phyloP scores from a whole-genome alignment of 2,113 vertebrate species.

The Seriola quinqueradiata region DNA sequence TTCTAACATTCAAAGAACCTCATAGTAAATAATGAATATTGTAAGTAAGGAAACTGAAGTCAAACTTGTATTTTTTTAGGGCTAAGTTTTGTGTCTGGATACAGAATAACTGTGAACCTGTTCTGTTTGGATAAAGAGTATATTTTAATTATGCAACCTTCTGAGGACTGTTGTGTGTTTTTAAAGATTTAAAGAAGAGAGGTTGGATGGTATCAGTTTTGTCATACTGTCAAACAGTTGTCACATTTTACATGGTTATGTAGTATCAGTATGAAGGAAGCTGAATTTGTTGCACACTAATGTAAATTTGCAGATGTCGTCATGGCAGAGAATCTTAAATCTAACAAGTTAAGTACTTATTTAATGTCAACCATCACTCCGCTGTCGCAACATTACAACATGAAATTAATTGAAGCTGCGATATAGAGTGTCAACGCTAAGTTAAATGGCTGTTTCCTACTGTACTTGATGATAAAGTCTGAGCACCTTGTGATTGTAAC shows the following conservation, averaged over 20 bases:
- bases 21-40: conserved; percentile 47
- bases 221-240: neutral
- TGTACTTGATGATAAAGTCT: conserved; percentile 56
- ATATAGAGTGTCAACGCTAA: neutral
- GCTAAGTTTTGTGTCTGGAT: conserved; percentile 40
- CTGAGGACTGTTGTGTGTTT: conserved; percentile 31
- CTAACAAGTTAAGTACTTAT: conserved; percentile 5
- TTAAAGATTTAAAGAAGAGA: conserved; percentile 10
- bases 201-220: conserved; percentile 3
- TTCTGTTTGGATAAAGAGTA: conserved; percentile 50
- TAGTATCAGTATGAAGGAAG: conserved; percentile 3
- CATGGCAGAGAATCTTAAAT: neutral
- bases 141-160: conserved; percentile 64
- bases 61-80: conserved; percentile 56
- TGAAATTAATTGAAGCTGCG: neutral
- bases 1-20: neutral
- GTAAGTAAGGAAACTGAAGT: conserved; percentile 42
- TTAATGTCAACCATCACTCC: conserved; percentile 15
- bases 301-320: conserved; percentile 22
- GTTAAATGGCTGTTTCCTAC: conserved; percentile 25
- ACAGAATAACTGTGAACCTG: conserved; percentile 31
- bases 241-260: neutral
- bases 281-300: conserved; percentile 23
- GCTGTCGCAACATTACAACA: neutral
- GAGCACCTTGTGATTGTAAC: conserved; percentile 68